Evolutionary conservation across 2,888 invertebrate genomes (phyloP), one percentile per base, ranked within the genome.

Genomic region (Fragum sueziense): DNA sequence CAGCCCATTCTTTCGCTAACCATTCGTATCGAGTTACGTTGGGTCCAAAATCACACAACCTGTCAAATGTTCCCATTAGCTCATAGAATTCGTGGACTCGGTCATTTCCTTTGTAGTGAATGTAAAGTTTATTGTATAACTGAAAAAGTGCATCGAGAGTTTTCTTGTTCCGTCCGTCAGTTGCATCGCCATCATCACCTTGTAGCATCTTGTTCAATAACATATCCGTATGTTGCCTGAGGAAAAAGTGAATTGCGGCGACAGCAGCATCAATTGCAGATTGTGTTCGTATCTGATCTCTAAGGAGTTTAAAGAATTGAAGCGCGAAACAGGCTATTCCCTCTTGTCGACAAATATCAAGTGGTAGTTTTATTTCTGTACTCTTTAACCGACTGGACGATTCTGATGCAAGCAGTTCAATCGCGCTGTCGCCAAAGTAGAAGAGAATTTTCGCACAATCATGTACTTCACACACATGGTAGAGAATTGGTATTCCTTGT

Each of bases 241-340:
- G 25, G 25, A 70, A 70, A 25, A 31, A 54, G 34, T 57, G 70
- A 31, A 70, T 70, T 33, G 51, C 52, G 4, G 70, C 70, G 7
- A 29, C 25, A 34, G 20, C 52, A 7, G 70, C 70, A 37, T 37
- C 3, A n/a, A n/a, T 20, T 20, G 20, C 3, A 20, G n/a, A 51
- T 47, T 22, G 22, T 2, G 11, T 20, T 31, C 17, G 31, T 0
- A 70, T 34, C 41, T 65, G 65, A 9, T n/a, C 6, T 34, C 11
- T 31, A 3, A 70, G 2, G 25, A 52, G 11, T 11, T 34, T 27
- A 2, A 17, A 27, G 57, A 57, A 70, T 11, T 54, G 54, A 22
- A 33, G 22, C 14, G 54, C 70, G 57, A 70, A 70, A 1, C 25
- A 57, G 11, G 54, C 70, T 1, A 57, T 33, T n/a, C 54, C 54